Evolutionary conservation across 2,888 invertebrate genomes (phyloP).

Genomic region (Hemistola chrysoprasaria): DNA sequence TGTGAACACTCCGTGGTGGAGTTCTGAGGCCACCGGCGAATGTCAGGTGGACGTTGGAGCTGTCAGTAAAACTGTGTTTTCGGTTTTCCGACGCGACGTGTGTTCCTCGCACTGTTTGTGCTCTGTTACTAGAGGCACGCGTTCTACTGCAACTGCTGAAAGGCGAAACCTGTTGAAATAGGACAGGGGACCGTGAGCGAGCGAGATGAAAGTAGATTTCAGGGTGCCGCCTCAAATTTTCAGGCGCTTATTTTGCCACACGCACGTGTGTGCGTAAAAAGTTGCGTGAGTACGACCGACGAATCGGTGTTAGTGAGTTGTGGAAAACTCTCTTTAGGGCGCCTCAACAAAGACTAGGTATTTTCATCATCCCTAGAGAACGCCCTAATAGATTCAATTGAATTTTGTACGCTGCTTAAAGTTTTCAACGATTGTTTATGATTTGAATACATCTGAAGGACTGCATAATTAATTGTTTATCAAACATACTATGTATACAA

Average conservation of each 20-base stretch:
- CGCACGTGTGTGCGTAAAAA: conserved; percentile 73
- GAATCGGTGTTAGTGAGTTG: conserved; percentile 76
- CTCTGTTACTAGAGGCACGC: conserved; percentile 78
- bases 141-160: conserved; percentile 75
- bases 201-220: conserved; percentile 46
- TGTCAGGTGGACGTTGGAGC: conserved; percentile 70
- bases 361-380: conserved; percentile 59
- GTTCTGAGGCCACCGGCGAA: conserved; percentile 59
- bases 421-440: conserved; percentile 28
- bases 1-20: conserved; percentile 54
- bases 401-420: conserved; percentile 37
- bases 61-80: conserved; percentile 75
- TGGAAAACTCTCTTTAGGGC: conserved; percentile 77
- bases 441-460: conserved; percentile 18
- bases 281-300: conserved; percentile 65
- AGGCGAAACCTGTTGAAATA: conserved; percentile 82
- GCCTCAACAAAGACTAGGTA: conserved; percentile 68
- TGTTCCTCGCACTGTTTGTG: conserved; percentile 74
- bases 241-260: conserved; percentile 72
- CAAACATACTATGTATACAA: no score
- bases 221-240: conserved; percentile 50
- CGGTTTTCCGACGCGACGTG: conserved; percentile 71
- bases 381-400: conserved; percentile 50
- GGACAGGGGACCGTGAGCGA: conserved; percentile 66
- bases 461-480: no score